A percentile compares a stretch with the other conserved stretches of the same genome.
phyloP scores from a whole-genome alignment of 2,113 vertebrate genomes.

The Fregata magnificens region DNA sequence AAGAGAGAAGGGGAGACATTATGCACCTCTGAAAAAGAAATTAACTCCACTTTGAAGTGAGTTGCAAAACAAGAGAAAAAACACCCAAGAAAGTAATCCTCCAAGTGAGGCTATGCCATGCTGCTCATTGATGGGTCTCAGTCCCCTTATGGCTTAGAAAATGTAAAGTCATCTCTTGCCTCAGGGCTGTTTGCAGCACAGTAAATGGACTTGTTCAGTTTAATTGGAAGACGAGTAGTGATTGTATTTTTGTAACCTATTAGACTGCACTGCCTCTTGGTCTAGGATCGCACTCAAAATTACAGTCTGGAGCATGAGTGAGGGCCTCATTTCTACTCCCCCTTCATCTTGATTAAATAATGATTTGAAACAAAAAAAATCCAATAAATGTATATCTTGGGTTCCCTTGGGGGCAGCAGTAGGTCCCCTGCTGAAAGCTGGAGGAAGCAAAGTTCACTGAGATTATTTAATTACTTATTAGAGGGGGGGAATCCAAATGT shows the following conservation, averaged over 20 bases:
- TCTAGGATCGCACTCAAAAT: conserved; percentile 55
- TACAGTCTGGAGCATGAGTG: conserved; percentile 60
- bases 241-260: conserved; percentile 72
- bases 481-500: not conserved
- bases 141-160: conserved; percentile 24
- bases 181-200: conserved; percentile 62
- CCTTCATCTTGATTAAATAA: conserved; percentile 70
- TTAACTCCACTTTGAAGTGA: conserved; percentile 44
- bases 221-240: conserved; percentile 67
- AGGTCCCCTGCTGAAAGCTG: conserved; percentile 18
- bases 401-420: conserved; percentile 53
- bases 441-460: conserved; percentile 21
- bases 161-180: conserved; percentile 20
- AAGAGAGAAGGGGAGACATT: not conserved
- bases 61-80: conserved; percentile 2
- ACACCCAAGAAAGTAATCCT: not conserved
- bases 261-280: conserved; percentile 54
- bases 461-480: conserved; percentile 69
- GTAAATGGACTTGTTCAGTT: conserved; percentile 66
- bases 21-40: conserved; percentile 23
- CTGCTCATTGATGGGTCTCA: not conserved
- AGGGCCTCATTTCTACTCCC: conserved; percentile 30
- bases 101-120: not conserved
- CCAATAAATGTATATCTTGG: conserved; percentile 51
- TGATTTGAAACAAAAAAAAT: conserved; percentile 65